Evolutionary conservation across 2,113 vertebrate species (phyloP).

Genomic region (Ibidorhyncha struthersii): DNA sequence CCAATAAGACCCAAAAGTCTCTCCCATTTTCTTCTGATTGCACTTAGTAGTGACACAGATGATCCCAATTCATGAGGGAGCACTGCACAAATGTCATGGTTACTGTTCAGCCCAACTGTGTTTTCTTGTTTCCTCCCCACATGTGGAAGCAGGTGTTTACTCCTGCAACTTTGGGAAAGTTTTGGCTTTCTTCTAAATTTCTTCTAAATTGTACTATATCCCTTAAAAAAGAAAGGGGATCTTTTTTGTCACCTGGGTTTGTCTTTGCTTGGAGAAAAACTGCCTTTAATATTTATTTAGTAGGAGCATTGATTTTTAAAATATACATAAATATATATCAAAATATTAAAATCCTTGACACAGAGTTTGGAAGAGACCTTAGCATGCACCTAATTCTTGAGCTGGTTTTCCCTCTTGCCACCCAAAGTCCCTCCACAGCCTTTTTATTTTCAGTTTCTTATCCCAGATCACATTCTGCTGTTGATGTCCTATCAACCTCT

Average conservation of each 20-base stretch:
- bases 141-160: not conserved
- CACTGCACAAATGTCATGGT: not conserved
- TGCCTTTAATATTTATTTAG: not conserved
- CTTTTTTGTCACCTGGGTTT: not conserved
- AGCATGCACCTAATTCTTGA: not conserved
- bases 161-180: not conserved
- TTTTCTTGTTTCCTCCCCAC: not conserved
- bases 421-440: no score
- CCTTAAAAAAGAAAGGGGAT: not conserved
- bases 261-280: not conserved
- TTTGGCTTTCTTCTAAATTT: not conserved
- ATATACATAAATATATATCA: not conserved
- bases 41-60: not conserved
- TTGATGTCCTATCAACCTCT: not conserved
- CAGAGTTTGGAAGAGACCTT: not conserved
- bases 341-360: not conserved
- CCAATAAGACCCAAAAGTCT: not conserved
- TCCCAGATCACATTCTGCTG: not conserved
- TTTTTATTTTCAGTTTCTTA: not conserved
- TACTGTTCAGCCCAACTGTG: not conserved
- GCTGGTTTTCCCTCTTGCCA: not conserved
- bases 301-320: not conserved
- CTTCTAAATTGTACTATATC: not conserved
- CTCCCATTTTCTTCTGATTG: not conserved
- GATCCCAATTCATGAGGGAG: not conserved